phyloP scores from a whole-genome alignment of 1,140 invertebrate species.

The Nilaparvata lugens region DNA sequence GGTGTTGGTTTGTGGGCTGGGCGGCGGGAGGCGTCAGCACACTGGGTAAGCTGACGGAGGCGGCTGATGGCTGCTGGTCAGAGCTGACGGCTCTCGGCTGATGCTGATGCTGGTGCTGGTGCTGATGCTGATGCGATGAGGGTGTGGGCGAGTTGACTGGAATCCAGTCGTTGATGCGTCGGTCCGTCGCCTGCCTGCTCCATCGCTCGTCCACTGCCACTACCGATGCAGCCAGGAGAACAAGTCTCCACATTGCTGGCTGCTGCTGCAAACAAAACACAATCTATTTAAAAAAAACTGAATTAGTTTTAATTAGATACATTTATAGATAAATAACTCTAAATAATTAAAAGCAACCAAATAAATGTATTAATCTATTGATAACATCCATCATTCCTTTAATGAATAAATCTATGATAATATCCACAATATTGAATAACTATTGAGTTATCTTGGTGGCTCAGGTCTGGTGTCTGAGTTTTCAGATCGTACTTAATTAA shows the following conservation, averaged over 20 bases:
- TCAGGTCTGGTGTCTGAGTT: too few relatives aligned
- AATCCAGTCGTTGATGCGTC: slow-evolving; percentile 18
- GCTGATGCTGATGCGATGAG: not conserved
- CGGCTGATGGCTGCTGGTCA: not conserved
- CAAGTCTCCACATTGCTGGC: not conserved
- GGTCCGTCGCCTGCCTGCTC: slow-evolving; percentile 15
- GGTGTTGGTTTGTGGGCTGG: not conserved
- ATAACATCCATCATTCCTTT: too few relatives aligned
- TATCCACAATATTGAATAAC: too few relatives aligned
- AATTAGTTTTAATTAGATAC: too few relatives aligned
- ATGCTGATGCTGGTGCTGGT: too few relatives aligned
- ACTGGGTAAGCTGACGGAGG: slow-evolving; percentile 4
- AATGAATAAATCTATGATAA: too few relatives aligned
- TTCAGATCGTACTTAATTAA: too few relatives aligned
- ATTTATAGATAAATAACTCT: too few relatives aligned
- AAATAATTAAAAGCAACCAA: too few relatives aligned
- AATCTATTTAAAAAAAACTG: too few relatives aligned
- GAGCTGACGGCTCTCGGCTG: not conserved
- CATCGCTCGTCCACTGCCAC: slow-evolving; percentile 13
- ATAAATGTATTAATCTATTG: too few relatives aligned
- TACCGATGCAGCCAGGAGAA: not conserved
- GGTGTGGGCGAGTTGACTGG: slow-evolving; percentile 12
- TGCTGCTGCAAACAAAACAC: not conserved
- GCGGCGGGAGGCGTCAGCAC: slow-evolving; percentile 11
- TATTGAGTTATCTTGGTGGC: too few relatives aligned